Conservation (phyloP, 2,888 invertebrate species). For the Heteropelma amictum region DNA sequence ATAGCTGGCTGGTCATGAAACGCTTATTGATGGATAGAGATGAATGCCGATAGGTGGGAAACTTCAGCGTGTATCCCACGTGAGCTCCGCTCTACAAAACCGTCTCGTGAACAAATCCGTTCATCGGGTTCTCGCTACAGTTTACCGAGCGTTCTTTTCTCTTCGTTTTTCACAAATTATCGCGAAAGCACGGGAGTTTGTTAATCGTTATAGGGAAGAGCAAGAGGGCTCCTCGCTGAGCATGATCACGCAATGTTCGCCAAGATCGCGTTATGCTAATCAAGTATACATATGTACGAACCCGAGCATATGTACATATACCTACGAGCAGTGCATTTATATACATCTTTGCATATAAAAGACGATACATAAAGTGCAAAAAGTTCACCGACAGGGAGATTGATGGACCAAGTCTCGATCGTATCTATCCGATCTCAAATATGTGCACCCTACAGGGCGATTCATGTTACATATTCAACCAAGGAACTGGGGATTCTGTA, state of each 20-base stretch:
- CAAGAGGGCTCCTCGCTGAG: too few species aligned
- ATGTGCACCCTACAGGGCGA: constrained; percentile 11
- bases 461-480: constrained; percentile 21
- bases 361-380: constrained; percentile 20
- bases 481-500: too few species aligned
- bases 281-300: neutral
- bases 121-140: constrained; percentile 30
- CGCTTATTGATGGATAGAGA: too few species aligned
- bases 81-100: neutral
- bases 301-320: too few species aligned
- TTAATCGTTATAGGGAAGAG: constrained; percentile 25
- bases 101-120: constrained; percentile 11
- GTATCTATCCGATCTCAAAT: constrained; percentile 39
- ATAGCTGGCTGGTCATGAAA: too few species aligned
- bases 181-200: constrained; percentile 37
- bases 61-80: neutral
- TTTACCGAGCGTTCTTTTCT: neutral
- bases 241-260: constrained; percentile 36
- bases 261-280: constrained; percentile 54
- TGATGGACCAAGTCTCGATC: constrained; percentile 50
- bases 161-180: constrained; percentile 30
- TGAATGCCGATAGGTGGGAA: too few species aligned
- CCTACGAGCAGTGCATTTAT: too few species aligned
- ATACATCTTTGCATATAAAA: neutral
- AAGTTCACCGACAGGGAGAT: constrained; percentile 45